A percentile compares a stretch with the other conserved stretches of the same genome.
These are phyloP conservation scores for Rhynchomys soricoides DNA, from an alignment of 2,113 vertebrate species.

Conservation along the genomic window DNA sequence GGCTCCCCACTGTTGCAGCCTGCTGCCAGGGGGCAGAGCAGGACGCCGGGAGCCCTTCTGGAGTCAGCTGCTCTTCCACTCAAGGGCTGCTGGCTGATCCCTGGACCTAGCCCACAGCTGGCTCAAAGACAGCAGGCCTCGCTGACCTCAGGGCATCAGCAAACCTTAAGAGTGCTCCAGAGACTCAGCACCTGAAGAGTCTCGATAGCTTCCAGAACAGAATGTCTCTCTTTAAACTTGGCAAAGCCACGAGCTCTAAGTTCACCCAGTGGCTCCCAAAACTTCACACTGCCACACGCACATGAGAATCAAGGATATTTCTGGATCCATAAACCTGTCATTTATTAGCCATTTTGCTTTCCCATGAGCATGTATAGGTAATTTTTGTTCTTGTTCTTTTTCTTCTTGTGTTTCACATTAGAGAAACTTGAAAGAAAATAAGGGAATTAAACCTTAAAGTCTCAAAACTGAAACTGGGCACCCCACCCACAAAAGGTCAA, in stretches of 20 bases:
- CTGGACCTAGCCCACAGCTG: fast-evolving
- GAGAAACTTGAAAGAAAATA: background rate
- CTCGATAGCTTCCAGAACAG: background rate
- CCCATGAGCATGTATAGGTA: background rate
- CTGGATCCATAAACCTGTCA: background rate
- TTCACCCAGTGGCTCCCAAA: background rate
- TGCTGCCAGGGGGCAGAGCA: background rate
- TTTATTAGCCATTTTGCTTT: background rate
- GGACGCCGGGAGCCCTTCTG: background rate
- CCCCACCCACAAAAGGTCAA: background rate
- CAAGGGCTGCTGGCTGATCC: background rate
- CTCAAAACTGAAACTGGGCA: too few species aligned
- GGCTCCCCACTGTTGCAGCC: background rate
- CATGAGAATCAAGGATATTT: background rate
- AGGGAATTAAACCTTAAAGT: background rate
- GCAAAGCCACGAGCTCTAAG: too few species aligned
- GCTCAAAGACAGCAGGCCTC: background rate
- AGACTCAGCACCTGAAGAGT: background rate
- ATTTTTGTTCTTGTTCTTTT: too few species aligned
- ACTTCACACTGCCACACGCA: background rate
- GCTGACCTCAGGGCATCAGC: background rate
- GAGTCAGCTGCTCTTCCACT: fast-evolving
- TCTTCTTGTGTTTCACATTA: background rate
- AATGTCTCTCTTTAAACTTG: background rate
- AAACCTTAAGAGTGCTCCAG: too few species aligned